Base-by-base conservation (phyloP, 92 coral and sea anemone genomes). In the Zoanthus sansibaricus region DNA sequence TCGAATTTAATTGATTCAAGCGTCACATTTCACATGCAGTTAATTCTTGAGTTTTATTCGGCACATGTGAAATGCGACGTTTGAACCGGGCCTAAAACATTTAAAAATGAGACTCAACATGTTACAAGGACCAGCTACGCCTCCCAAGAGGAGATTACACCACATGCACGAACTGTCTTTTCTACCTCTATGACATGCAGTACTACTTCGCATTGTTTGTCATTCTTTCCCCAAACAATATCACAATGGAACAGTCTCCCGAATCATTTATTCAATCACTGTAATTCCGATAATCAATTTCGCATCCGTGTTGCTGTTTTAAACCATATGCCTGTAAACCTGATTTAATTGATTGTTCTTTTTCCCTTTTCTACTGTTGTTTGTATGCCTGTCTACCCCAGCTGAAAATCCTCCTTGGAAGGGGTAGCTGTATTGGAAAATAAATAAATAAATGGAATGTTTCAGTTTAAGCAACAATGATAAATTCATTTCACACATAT, bases 391-490 rank as follows among this genome's bases (percentile, higher is more conserved):
- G 59, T 54, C 59, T 15, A 54, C 59, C 59, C 59, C 59, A 54
- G 59, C 59, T 54, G 59, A 54, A 14, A 58, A 37, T 37, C 42
- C 42, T 37, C 42, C 42, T 37, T 37, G 42, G 42, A 37, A 37
- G 42, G 42, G 42, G n/a, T 14, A 14, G 64, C 42, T 37, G 42
- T 37, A 37, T 37, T 37, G 42, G 42, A 37, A 37, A 58, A 37
- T 37, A 37, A 37, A 37, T 37, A 37, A 37, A 37, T 37, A 37
- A 37, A 2, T 37, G 42, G 1, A 13, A 58, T 58, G 64, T 58
- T 58, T 58, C 64, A 58, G 64, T 58, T 58, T 58, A 58, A 58
- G 64, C 64, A 58, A 58, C 64, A 58, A 58, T 58, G 64, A 58
- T 58, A 58, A 13, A 58, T 58, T 58, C 64, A 15, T 58, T 58